Evolutionary conservation across 2,888 invertebrate genomes (phyloP).

Genomic region (Sarcophaga carnaria): DNA sequence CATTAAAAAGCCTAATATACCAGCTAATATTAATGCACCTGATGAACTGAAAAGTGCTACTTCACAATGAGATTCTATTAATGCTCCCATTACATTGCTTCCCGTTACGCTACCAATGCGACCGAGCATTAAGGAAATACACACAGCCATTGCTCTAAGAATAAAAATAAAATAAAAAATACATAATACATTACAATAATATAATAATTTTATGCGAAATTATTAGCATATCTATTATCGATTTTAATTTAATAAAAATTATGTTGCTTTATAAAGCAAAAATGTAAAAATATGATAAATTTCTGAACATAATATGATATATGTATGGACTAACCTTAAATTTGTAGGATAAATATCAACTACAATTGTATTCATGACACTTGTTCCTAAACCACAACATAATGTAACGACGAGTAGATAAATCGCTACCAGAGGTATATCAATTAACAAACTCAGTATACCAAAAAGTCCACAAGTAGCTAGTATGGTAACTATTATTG

Average conservation of each 20-base stretch:
- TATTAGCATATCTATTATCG: too few species aligned
- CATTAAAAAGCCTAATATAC: conserved; percentile 66
- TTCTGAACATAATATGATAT: too few species aligned
- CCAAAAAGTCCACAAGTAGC: conserved; percentile 72
- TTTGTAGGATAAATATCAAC: conserved; percentile 78
- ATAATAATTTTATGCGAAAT: not conserved
- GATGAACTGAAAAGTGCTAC: conserved; percentile 67
- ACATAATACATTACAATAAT: not conserved
- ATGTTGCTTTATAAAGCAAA: too few species aligned
- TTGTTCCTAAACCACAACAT: conserved; percentile 73
- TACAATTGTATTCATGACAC: conserved; percentile 75
- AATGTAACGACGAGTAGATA: conserved; percentile 73
- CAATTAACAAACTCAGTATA: conserved; percentile 69
- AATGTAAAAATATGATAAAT: too few species aligned
- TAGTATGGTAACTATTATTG: conserved; percentile 68
- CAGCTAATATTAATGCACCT: conserved; percentile 66
- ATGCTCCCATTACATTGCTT: conserved; percentile 71
- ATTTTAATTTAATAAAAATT: too few species aligned
- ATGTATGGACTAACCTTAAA: conserved; percentile 73
- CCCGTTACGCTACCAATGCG: conserved; percentile 73
- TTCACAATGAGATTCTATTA: conserved; percentile 73
- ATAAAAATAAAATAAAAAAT: not conserved
- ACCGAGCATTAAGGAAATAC: conserved; percentile 73
- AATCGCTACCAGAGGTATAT: conserved; percentile 71
- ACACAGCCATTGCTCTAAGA: conserved; percentile 74